A percentile compares a stretch with the other conserved stretches of the same genome.
Conservation (phyloP, 2,888 invertebrate genomes). For the Apodemia mormo region DNA sequence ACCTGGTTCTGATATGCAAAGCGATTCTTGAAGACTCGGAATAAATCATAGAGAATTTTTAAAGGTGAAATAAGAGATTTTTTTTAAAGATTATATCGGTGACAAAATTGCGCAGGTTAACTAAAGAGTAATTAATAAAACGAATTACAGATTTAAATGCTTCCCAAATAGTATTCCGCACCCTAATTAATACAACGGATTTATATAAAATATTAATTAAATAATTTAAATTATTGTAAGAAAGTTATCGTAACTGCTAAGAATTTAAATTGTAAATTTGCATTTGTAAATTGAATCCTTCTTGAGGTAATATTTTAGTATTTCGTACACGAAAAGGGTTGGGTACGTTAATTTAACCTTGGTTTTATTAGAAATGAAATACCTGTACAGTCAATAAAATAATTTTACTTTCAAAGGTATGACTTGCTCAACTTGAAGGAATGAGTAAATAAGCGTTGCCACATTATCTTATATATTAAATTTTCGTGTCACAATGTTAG, state of each 20-base stretch:
- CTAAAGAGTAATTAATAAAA: too few species aligned
- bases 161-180: not conserved
- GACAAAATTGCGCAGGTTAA: too few species aligned
- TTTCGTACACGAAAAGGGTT: not conserved
- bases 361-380: not conserved
- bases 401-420: not conserved
- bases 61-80: too few species aligned
- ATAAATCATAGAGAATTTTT: too few species aligned
- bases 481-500: too few species aligned
- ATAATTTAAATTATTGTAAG: not conserved
- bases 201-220: not conserved
- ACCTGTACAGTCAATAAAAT: not conserved
- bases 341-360: slow-evolving; percentile 4
- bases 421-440: not conserved
- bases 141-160: too few species aligned
- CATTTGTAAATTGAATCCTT: slow-evolving; percentile 7
- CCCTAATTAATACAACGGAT: not conserved
- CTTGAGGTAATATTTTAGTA: slow-evolving; percentile 16
- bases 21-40: too few species aligned
- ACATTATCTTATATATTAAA: too few species aligned
- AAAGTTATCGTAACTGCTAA: not conserved
- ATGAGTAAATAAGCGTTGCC: not conserved
- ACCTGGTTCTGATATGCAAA: too few species aligned
- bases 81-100: too few species aligned
- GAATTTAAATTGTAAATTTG: slow-evolving; percentile 10